Conservation (phyloP, 2,888 invertebrate genomes). For the Congeria kusceri region DNA sequence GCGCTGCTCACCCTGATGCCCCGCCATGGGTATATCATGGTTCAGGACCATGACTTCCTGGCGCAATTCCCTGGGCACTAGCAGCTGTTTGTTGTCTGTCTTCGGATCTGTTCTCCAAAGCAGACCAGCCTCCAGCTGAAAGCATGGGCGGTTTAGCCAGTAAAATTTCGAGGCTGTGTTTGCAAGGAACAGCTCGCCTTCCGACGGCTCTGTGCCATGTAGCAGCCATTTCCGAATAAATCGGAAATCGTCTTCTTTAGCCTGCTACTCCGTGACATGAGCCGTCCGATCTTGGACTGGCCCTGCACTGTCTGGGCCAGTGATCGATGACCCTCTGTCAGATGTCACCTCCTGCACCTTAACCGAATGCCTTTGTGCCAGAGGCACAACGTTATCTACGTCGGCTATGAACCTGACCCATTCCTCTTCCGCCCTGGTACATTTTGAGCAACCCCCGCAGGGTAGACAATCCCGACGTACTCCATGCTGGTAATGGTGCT, state of each 20-base stretch:
- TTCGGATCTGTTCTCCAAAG: neutral
- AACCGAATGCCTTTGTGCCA: neutral
- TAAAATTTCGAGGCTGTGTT: neutral
- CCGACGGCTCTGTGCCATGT: neutral
- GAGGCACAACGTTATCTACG: neutral
- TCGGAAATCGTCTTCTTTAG: neutral
- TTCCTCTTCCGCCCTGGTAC: neutral
- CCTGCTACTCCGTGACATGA: neutral
- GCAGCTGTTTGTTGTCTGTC: neutral
- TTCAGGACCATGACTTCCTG: neutral
- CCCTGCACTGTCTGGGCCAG: too few relatives aligned
- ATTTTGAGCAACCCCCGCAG: constrained; percentile 5
- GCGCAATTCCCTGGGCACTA: neutral
- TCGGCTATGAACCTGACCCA: neutral
- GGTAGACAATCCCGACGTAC: neutral
- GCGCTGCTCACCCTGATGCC: neutral
- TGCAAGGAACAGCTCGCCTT: neutral
- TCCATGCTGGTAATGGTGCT: neutral
- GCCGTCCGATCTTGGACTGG: neutral
- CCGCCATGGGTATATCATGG: constrained; percentile 1
- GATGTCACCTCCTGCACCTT: neutral
- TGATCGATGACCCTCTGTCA: neutral
- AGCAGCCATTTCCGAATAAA: neutral
- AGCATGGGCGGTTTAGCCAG: neutral
- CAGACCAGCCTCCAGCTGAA: neutral